Base-by-base conservation (phyloP, 2,888 invertebrate genomes). In the Ellobium chinense region DNA sequence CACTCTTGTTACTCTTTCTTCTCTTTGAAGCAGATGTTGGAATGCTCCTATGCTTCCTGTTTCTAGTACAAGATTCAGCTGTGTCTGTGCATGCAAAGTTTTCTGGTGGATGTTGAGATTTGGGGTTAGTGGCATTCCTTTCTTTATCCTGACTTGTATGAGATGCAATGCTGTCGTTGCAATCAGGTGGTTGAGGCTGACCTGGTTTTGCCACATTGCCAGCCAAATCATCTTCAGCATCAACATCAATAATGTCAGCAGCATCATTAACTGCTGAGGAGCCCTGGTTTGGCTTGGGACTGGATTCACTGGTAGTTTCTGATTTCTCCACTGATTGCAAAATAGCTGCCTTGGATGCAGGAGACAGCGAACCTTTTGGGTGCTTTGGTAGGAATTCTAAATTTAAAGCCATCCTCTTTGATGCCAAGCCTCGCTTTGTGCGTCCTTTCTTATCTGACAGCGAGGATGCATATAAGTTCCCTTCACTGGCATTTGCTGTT, bases 351-450 rank as follows among this genome's bases (percentile, higher is more conserved):
- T 46, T 74, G 21, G 65, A 29, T n/a, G 63, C 62, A 9, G 74
- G 74, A n/a, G 65, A 74, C 63, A 74, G 14, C 1, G 1, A 12
- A n/a, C 46, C 46, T n/a, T 29, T n/a, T 14, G 74, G 74, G 36
- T 74, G 74, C 54, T 74, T 65, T 29, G 34, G 18, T 9, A n/a
- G 36, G 1, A 56, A 7, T 34, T 56, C 37, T 9, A 31, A 24
- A 36, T 66, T 76, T 1, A 36, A 34, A 34, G 4, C 60, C 5
- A 7, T 9, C 24, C 63, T 60, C 62, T n/a, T 68, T 77, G 54
- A 54, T 2, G 77, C 77, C 27, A 77, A 62, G 9, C 77, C 77
- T 39, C 77, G 68, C 69, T 62, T 77, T 68, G 77, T 77, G 12
- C 60, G 56, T 24, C 29, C 27, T 46, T 24, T 58, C 39, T 58